A percentile compares a stretch with the other conserved stretches of the same genome.
Conservation (phyloP, 2,888 invertebrate species). For the Junonia oenone region DNA sequence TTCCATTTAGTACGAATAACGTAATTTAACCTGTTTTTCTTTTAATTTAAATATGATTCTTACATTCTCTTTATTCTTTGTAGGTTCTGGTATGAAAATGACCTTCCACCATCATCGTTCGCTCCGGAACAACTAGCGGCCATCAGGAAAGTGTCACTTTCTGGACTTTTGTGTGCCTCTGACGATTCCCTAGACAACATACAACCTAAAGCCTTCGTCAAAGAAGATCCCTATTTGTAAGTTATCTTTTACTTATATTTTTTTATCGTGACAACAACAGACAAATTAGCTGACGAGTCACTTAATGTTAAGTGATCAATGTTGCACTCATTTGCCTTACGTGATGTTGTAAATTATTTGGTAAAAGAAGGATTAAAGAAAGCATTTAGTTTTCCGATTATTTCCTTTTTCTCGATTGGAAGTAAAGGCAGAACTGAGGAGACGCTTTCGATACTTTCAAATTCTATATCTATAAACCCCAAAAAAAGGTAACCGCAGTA, state of each 20-base stretch:
- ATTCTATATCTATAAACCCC: too few species aligned
- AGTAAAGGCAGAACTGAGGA: too few species aligned
- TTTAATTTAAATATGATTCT: neutral
- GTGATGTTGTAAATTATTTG: too few species aligned
- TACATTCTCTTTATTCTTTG: neutral
- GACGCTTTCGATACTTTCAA: too few species aligned
- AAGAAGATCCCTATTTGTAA: constrained; percentile 91
- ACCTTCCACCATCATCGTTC: constrained; percentile 92
- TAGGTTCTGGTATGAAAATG: constrained; percentile 97
- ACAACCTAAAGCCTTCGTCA: constrained; percentile 92
- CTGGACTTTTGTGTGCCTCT: constrained; percentile 89
- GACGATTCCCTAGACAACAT: constrained; percentile 84
- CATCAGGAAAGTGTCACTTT: constrained; percentile 87
- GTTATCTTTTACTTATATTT: constrained; percentile 46
- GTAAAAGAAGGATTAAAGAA: too few species aligned
- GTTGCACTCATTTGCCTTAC: too few species aligned
- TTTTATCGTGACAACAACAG: too few species aligned
- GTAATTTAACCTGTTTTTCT: neutral
- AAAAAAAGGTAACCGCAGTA: neutral
- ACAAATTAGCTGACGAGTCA: too few species aligned
- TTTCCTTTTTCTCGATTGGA: too few species aligned
- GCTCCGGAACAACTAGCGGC: constrained; percentile 88
- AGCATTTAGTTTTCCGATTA: too few species aligned
- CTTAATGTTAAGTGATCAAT: too few species aligned
- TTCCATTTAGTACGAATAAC: too few species aligned